Conservation (phyloP, 2,797 vertebrate species). For the Peromyscus aztecus region DNA sequence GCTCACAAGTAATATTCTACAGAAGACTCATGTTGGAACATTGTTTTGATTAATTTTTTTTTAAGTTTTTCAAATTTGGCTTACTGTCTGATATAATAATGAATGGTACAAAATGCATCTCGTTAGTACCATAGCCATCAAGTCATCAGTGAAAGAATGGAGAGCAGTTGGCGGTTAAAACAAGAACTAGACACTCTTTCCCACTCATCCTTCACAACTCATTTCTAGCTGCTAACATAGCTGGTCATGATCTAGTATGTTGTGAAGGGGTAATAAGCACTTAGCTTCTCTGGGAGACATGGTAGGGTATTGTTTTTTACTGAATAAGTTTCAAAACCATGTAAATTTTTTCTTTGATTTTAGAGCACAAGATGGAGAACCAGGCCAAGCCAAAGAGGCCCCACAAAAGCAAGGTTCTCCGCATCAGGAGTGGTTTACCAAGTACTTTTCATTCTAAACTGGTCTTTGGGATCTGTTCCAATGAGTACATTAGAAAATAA, state of each 20-base stretch:
- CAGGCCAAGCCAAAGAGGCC: slow-evolving; percentile 87
- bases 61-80: background rate
- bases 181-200: background rate
- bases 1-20: background rate
- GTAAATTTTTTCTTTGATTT: slow-evolving; percentile 42
- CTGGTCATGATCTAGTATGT: background rate
- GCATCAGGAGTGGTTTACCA: slow-evolving; percentile 98
- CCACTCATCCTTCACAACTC: background rate
- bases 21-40: background rate
- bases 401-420: slow-evolving; percentile 90
- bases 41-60: background rate
- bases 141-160: background rate
- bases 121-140: background rate
- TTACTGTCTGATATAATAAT: background rate
- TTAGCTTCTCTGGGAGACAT: background rate
- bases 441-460: slow-evolving; percentile 97
- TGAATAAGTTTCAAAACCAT: slow-evolving; percentile 37
- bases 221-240: background rate
- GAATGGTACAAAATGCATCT: background rate
- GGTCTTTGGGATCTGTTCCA: slow-evolving; percentile 18
- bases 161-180: background rate
- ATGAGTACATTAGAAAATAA: slow-evolving; percentile 7
- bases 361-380: slow-evolving; percentile 89
- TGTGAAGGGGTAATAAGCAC: background rate
- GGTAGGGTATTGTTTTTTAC: background rate